Base-by-base conservation (phyloP, 2,113 vertebrate species). In the Tetrax tetrax region DNA sequence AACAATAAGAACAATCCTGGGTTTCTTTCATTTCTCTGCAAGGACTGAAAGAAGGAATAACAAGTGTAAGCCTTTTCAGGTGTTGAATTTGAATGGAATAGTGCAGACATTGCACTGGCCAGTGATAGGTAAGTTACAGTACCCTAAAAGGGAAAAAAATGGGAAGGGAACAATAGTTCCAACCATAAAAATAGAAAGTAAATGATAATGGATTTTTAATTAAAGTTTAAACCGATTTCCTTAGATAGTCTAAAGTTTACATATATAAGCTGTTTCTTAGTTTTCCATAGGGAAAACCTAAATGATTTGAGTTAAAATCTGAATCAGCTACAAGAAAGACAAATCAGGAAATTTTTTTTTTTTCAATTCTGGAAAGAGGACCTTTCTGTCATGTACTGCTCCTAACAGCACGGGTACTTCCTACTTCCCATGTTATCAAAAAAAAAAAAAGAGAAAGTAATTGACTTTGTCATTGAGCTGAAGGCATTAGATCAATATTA, bases 401-500 rank as follows among this genome's bases (percentile, higher is more conserved):
- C 66, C 57, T 71, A 90, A 65, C 22, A 88, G 47, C 4, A 48
- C 20, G 10, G 61, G 4, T 93, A 53, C 14, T 84, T 76, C 25
- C 65, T 93, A 53, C 14, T 84, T 76, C 25, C 65, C 11, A 41
- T 24, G 28, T 37, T 48, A 64, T 29, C 48, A 31, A 23, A 41
- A 66, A 82, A 63, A 35, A 61, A 35, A 65, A 72, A 65, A 43
- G 4, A 21, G 41, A 61, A 65, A 75, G 28, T 64, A 93, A 95
- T 93, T 95, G 82, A 92, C 65, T 68, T 7, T 83, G 72, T 90
- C 22, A 68, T 56, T 83, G 61, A 54, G 77, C 19, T 76, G 45
- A 66, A 95, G 80, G n/a, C 65, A 54, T 69, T 94, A 93, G 68
- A 97, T 92, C 88, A 91, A 93, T 93, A 75, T 87, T 87, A 65